phyloP scores from a whole-genome alignment of 2,888 invertebrate genomes.

The Meteorus colon region DNA sequence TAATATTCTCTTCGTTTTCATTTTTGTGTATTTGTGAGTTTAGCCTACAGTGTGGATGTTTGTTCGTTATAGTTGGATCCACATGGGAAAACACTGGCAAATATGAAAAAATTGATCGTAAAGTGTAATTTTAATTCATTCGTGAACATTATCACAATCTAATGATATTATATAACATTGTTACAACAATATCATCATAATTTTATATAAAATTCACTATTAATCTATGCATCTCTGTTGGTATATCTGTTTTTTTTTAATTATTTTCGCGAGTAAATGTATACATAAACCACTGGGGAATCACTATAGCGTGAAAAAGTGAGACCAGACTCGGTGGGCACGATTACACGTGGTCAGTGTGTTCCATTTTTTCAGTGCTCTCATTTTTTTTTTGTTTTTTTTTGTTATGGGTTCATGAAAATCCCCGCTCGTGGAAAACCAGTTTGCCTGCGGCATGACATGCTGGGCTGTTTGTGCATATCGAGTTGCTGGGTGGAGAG shows the following conservation, averaged over 20 bases:
- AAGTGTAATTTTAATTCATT: no score
- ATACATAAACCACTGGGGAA: not conserved
- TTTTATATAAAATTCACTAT: not conserved
- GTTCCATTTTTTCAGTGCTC: not conserved
- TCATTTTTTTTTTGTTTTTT: slow-evolving; percentile 17
- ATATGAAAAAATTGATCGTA: no score
- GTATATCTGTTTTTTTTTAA: not conserved
- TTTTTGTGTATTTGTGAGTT: no score
- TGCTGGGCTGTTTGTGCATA: slow-evolving; percentile 34
- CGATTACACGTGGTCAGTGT: slow-evolving; percentile 20
- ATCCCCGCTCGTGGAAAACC: slow-evolving; percentile 47
- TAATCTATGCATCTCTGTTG: not conserved
- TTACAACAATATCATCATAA: no score
- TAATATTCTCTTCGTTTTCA: no score
- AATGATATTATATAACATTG: no score
- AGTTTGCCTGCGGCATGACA: slow-evolving; percentile 41
- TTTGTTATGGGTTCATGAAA: slow-evolving; percentile 33
- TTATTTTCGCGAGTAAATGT: not conserved
- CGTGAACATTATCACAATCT: no score
- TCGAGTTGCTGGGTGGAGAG: slow-evolving; percentile 22
- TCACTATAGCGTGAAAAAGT: not conserved
- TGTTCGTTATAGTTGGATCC: no score
- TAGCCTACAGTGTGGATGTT: no score
- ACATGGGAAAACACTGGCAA: no score
- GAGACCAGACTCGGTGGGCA: not conserved